A percentile compares a stretch with the other conserved stretches of the same genome.
phyloP scores from a whole-genome alignment of 2,113 vertebrate species.

The Cheilinus undulatus region DNA sequence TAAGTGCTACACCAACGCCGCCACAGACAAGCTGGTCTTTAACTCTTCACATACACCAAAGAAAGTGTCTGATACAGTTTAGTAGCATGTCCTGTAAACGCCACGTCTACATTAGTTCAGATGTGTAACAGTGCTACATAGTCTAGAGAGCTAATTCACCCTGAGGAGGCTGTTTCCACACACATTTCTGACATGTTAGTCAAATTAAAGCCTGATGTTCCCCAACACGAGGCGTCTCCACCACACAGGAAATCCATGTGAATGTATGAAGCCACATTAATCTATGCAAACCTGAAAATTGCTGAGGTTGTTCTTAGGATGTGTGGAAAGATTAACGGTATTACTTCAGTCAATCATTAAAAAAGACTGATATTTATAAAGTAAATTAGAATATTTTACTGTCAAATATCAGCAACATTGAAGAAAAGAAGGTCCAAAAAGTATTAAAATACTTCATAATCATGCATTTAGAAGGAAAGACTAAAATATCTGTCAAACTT shows the following conservation, averaged over 20 bases:
- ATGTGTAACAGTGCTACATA: neutral
- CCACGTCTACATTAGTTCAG: constrained; percentile 1
- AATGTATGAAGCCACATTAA: constrained; percentile 35
- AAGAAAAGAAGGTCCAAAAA: too few species aligned
- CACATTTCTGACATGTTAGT: neutral
- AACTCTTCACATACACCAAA: constrained; percentile 35
- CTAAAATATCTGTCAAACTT: too few species aligned
- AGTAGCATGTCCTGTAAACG: constrained; percentile 4
- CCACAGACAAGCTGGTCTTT: neutral
- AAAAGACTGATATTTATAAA: too few species aligned
- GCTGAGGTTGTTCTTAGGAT: neutral
- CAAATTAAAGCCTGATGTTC: neutral
- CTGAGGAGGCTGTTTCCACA: neutral
- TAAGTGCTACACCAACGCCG: neutral
- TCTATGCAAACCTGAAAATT: constrained; percentile 59
- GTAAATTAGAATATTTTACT: too few species aligned
- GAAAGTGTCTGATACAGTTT: constrained; percentile 12
- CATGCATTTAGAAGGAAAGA: too few species aligned
- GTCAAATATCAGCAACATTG: too few species aligned
- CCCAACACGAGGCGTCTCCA: neutral
- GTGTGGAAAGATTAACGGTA: neutral
- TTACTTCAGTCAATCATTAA: neutral
- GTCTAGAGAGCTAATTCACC: neutral
- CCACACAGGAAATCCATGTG: constrained; percentile 7
- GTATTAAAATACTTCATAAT: too few species aligned